Percentiles rank a stretch among this genome's conserved stretches.
Conservation (phyloP, 2,113 vertebrate species). For the Caracal caracal region DNA sequence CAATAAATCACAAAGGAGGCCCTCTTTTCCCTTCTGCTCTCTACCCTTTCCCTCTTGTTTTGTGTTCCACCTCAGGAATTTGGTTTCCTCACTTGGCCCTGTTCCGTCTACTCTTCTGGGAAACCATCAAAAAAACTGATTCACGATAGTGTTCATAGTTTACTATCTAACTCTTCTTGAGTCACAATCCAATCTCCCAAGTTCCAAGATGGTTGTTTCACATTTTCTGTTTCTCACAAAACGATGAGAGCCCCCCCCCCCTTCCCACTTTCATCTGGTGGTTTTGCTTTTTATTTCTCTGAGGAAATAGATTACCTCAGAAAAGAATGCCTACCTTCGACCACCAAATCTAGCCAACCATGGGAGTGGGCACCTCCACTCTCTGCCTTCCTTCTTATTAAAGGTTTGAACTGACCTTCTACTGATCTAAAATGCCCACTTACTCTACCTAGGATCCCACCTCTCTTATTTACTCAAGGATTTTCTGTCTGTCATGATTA, state of each 20-base stretch:
- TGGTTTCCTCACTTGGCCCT: not conserved
- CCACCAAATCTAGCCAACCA: not conserved
- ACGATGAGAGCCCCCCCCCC: not conserved
- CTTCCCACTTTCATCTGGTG: too few species aligned
- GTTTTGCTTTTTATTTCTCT: not conserved
- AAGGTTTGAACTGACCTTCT: not conserved
- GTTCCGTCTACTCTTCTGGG: not conserved
- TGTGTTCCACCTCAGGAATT: not conserved
- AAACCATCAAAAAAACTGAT: not conserved
- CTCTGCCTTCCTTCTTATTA: not conserved
- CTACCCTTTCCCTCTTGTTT: not conserved
- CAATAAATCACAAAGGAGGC: not conserved
- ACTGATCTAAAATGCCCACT: not conserved
- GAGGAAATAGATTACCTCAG: not conserved
- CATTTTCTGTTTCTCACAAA: not conserved
- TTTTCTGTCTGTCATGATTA: not conserved
- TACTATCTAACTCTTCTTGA: not conserved
- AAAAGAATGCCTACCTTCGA: not conserved
- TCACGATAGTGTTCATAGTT: not conserved
- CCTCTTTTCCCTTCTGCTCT: not conserved
- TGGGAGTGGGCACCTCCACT: rapidly evolving
- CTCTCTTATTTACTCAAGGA: not conserved
- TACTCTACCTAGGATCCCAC: not conserved
- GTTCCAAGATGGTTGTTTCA: not conserved
- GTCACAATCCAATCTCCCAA: not conserved